A percentile compares a stretch with the other conserved stretches of the same genome.
phyloP scores from a whole-genome alignment of 1,140 invertebrate genomes.

The Polypedilum vanderplanki region DNA sequence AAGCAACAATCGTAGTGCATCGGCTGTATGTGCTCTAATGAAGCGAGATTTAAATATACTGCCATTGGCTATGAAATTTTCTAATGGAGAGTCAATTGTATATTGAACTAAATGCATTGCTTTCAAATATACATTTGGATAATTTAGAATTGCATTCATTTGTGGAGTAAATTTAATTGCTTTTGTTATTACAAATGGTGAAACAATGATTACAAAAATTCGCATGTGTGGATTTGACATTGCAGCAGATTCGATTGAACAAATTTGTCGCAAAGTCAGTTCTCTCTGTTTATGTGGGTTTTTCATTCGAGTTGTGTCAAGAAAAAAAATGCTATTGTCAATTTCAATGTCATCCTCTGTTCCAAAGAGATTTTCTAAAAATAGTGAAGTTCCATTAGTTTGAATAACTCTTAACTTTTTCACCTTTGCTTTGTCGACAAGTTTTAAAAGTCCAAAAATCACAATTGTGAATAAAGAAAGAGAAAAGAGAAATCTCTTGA shows the following conservation, averaged over 20 bases:
- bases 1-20: slow-evolving; percentile 48
- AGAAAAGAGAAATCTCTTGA: no score
- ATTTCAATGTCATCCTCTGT: no score
- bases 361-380: no score
- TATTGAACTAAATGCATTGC: slow-evolving; percentile 31
- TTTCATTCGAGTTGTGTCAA: neutral
- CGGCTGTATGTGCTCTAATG: slow-evolving; percentile 47
- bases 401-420: no score
- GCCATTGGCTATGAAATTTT: slow-evolving; percentile 45
- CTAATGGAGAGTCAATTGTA: slow-evolving; percentile 40
- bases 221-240: neutral
- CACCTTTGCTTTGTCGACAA: no score
- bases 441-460: no score
- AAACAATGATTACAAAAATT: neutral
- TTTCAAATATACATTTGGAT: neutral
- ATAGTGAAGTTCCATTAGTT: no score
- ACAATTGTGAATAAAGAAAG: no score
- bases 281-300: neutral
- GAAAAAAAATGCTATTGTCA: neutral
- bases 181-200: neutral
- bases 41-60: slow-evolving; percentile 43
- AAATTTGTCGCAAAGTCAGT: neutral
- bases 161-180: neutral
- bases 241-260: slow-evolving; percentile 5
- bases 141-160: neutral